A percentile compares a stretch with the other conserved stretches of the same genome.
phyloP scores from a whole-genome alignment of 2,888 invertebrate genomes.

The Drosophila suboccidentalis region DNA sequence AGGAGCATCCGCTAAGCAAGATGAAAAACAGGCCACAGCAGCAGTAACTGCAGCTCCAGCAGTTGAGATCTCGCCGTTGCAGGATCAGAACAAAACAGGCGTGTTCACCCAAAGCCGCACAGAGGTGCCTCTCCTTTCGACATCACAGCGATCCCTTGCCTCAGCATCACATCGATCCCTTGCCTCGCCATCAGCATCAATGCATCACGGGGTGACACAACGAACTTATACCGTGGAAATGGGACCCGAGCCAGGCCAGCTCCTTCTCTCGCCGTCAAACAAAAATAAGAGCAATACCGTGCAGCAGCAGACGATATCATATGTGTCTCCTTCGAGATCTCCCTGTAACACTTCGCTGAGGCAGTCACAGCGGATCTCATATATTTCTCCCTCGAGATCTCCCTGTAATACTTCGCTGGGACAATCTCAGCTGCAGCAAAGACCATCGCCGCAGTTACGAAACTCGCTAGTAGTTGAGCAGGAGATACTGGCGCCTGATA shows the following conservation, averaged over 20 bases:
- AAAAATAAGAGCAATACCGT: neutral
- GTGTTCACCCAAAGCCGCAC: neutral
- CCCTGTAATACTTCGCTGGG: neutral
- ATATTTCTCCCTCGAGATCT: neutral
- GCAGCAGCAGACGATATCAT: slow-evolving; percentile 3
- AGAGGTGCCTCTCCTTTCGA: neutral
- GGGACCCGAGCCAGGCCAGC: slow-evolving; percentile 57
- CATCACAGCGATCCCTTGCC: neutral
- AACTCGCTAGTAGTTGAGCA: neutral
- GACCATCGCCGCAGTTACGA: neutral
- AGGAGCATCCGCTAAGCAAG: neutral
- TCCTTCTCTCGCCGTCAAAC: slow-evolving; percentile 52
- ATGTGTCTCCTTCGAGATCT: neutral
- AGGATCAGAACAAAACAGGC: neutral
- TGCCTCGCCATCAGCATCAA: neutral
- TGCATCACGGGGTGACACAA: neutral
- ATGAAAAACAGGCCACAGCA: neutral
- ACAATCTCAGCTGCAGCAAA: neutral
- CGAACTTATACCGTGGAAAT: slow-evolving; percentile 64
- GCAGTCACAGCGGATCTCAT: neutral
- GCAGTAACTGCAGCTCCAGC: neutral
- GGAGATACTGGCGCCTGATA: slow-evolving; percentile 43
- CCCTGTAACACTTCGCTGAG: neutral
- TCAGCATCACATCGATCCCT: neutral
- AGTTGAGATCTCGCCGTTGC: neutral